Evolutionary conservation across 2,113 vertebrate genomes (phyloP), one percentile per base, ranked within the genome.

Genomic region (Melanotaenia duboulayi): DNA sequence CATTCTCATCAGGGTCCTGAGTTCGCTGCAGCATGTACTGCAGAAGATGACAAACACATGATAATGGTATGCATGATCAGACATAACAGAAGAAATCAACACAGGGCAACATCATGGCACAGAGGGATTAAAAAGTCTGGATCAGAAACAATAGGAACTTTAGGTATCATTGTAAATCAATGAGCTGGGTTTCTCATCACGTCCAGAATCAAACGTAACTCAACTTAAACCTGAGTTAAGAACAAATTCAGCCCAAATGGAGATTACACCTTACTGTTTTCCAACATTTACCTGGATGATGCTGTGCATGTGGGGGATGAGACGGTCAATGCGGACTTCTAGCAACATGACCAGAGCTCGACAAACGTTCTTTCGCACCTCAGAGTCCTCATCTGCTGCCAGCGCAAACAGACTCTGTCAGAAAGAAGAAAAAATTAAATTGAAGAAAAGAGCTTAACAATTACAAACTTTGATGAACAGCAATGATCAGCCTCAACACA

Each of bases 21-120:
- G 97, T 99, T 72, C 97, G 92, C 91, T 99, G 96, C 69, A 98
- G 91, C 97, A 99, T 99, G 86, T 99, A 99, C 97, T 99, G 71
- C 0, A 16, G 37, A 49, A 64, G 39, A 11, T 0, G 11, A 37
- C 11, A 28, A 65, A 3, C 2, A 9, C 35, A n/a, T 22, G n/a
- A 76, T 7, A 57, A 20, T 7, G 16, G 1, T 13, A 58, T 12
- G 3, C 46, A 44, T 57, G 2, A 70, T 1, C 42, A 0, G 10
- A 20, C 7, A 0, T 19, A 48, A 48, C 4, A 48, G 17, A 1
- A 57, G 20, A 1, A 32, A 67, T 0, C 35, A 39, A 11, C 0
- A 19, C 2, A 4, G 7, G 14, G 40, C 11, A 61, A 49, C 3
- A 14, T 0, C 24, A 2, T 11, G 2, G 2, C 11, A 35, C 10